Conservation (phyloP, 2,888 invertebrate species). For the Mimas tiliae region DNA sequence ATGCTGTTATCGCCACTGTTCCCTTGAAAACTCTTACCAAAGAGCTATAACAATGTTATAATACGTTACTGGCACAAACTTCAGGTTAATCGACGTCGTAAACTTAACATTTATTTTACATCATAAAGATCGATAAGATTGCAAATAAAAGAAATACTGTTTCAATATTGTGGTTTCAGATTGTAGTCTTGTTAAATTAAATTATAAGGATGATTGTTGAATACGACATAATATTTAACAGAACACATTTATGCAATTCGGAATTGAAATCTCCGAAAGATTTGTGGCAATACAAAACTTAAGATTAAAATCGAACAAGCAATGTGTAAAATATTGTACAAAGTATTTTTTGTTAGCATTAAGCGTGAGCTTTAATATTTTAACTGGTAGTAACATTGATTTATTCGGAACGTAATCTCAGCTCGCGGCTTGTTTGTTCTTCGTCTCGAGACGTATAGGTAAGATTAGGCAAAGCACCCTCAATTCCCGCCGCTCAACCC, state of each 20-base stretch:
- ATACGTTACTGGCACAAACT: conserved; percentile 72
- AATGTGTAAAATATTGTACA: background rate
- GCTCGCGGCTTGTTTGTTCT: conserved; percentile 82
- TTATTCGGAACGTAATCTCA: conserved; percentile 81
- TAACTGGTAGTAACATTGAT: conserved; percentile 84
- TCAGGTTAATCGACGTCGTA: conserved; percentile 64
- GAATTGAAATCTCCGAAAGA: background rate
- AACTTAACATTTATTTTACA: conserved; percentile 56
- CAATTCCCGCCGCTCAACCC: conserved; percentile 55
- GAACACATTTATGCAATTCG: too few relatives aligned
- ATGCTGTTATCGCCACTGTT: conserved; percentile 77
- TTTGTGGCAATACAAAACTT: background rate
- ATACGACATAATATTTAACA: background rate
- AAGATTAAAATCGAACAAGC: background rate
- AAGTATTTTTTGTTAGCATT: conserved; percentile 69
- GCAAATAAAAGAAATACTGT: background rate
- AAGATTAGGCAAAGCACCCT: conserved; percentile 72
- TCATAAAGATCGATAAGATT: conserved; percentile 12
- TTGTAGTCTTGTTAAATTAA: conserved; percentile 21
- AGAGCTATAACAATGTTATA: conserved; percentile 72
- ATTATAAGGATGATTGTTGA: background rate
- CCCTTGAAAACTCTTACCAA: conserved; percentile 78
- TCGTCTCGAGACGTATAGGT: conserved; percentile 79
- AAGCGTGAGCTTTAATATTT: conserved; percentile 84
- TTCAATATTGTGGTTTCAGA: background rate